These are phyloP conservation scores for Ectobius pallidus DNA, from an alignment of 2,888 invertebrate species.

Conservation along the genomic window DNA sequence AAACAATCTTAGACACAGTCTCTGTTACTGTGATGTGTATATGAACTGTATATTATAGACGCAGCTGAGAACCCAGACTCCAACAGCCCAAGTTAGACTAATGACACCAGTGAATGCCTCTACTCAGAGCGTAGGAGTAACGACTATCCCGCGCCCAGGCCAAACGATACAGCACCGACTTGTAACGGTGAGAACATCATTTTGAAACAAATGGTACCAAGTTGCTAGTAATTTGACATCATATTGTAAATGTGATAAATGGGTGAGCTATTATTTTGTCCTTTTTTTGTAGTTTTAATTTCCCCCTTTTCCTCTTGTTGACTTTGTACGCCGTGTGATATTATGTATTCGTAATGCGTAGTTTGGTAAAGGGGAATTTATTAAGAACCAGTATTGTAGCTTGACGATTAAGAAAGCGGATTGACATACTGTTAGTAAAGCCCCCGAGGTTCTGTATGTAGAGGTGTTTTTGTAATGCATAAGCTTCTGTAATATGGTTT, in stretches of 20 bases:
- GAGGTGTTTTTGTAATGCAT: no score
- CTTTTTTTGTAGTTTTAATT: not conserved
- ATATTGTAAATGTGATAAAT: constrained; percentile 36
- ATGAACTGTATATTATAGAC: constrained; percentile 45
- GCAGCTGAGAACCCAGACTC: constrained; percentile 44
- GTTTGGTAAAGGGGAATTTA: no score
- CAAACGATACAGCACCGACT: constrained; percentile 61
- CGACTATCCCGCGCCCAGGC: constrained; percentile 52
- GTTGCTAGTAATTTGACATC: constrained; percentile 3
- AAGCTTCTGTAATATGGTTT: no score
- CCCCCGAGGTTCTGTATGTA: no score
- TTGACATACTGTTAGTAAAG: no score
- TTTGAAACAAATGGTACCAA: not conserved
- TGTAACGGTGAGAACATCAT: constrained; percentile 55
- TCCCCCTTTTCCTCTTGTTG: no score
- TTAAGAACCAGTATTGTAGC: no score
- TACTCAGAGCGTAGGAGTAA: constrained; percentile 45
- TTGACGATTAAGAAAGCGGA: no score
- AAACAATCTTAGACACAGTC: not conserved
- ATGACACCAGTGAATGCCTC: constrained; percentile 57
- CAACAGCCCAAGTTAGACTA: constrained; percentile 66
- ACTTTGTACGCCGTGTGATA: no score
- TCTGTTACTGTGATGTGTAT: constrained; percentile 30
- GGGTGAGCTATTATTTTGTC: constrained; percentile 5
- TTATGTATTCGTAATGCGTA: not conserved